Evolutionary conservation across 2,113 vertebrate genomes (phyloP), one percentile per base, ranked within the genome.

Genomic region (Lophura nycthemera): DNA sequence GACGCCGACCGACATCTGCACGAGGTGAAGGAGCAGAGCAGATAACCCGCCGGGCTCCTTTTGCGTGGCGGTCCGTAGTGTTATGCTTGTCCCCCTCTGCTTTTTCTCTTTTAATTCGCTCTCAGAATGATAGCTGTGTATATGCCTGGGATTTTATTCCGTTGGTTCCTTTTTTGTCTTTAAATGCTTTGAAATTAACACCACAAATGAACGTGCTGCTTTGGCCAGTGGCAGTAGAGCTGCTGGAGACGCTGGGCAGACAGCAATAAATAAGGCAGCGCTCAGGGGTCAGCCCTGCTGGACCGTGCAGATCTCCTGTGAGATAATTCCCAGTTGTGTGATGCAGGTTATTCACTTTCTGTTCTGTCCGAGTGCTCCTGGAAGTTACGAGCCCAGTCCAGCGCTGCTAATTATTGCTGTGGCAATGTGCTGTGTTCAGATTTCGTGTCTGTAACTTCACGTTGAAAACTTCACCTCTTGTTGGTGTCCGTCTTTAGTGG

Each of bases 281-380:
- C 79, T 88, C 0, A 0, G 57, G 40, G 59, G 77, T 78, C 69
- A 67, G 52, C 78, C 76, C 79, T 75, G 43, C 85, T 59, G 52
- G 52, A 30, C 70, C 76, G 70, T 74, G 54, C 65, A 90, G 76
- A 75, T 72, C 76, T 93, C 79, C 60, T 72, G 25, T 79, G 92
- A 90, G 88, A 83, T 70, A 32, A 86, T 90, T 93, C 83, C 74
- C 63, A 11, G n/a, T 70, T 92, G 88, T 90, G 73, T 93, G 57
- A n/a, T 86, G 90, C 70, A 56, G 36, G 81, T 95, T 83, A 88
- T 86, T 95, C 85, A 66, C 57, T 91, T 93, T 92, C 76, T 88
- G 0, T 88, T 90, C 84, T 81, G 66, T 27, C 80, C 91, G 83
- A 67, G 61, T 2, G 5, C 92, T 92, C 76, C 59, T 93, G 40